phyloP scores from a whole-genome alignment of 2,113 vertebrate species.

The Callionymus lyra region DNA sequence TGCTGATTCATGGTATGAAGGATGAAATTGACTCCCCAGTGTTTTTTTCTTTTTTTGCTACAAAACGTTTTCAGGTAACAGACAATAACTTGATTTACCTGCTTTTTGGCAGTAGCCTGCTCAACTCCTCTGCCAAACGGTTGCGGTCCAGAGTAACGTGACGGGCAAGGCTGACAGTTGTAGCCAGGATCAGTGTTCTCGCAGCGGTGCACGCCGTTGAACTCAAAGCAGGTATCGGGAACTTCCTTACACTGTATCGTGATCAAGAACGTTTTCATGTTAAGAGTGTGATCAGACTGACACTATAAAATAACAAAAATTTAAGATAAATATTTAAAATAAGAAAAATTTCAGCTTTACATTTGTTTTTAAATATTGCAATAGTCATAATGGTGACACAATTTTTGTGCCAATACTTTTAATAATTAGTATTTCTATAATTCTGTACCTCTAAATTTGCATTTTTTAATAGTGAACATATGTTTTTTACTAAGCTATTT shows the following conservation, averaged over 20 bases:
- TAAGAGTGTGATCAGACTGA: no score
- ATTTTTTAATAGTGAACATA: no score
- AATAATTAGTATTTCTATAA: no score
- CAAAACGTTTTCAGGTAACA: no score
- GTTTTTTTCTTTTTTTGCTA: no score
- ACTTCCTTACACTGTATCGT: constrained; percentile 81
- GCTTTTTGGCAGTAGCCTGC: constrained; percentile 82
- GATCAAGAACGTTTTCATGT: no score
- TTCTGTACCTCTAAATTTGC: no score
- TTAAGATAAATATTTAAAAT: no score
- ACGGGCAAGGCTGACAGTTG: constrained; percentile 90
- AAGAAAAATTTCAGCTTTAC: constrained; percentile 1
- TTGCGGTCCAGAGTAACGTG: constrained; percentile 83
- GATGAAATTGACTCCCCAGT: no score
- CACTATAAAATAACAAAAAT: no score
- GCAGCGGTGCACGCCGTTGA: constrained; percentile 85
- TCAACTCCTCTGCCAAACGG: constrained; percentile 85
- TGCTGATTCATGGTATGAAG: no score
- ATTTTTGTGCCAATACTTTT: not conserved
- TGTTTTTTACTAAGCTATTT: no score
- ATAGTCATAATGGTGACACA: not conserved
- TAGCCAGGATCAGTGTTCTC: constrained; percentile 93
- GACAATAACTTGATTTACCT: constrained; percentile 67
- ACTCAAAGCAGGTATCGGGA: constrained; percentile 84
- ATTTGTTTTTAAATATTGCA: not conserved